These are phyloP conservation scores for Astreopora myriophthalma DNA, from an alignment of 64 coral and sea anemone genomes.

Conservation along the genomic window DNA sequence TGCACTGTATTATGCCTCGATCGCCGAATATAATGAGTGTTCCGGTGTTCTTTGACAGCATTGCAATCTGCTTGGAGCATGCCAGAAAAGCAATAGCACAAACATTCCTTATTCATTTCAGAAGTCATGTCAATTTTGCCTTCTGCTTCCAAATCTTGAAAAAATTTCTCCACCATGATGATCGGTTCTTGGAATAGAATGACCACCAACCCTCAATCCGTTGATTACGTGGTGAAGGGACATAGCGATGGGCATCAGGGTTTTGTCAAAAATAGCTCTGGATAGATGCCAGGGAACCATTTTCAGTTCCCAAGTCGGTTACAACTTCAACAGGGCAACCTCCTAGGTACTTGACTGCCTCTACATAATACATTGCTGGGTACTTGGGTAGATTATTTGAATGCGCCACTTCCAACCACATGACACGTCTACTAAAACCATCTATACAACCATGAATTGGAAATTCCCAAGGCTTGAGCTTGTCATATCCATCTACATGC, in stretches of 20 bases:
- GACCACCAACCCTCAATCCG: conserved; percentile 69
- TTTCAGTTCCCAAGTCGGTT: conserved; percentile 77
- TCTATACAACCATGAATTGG: conserved; percentile 65
- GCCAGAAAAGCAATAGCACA: conserved; percentile 67
- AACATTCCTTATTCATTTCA: conserved; percentile 52
- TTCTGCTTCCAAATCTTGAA: conserved; percentile 50
- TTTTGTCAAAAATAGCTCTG: conserved; percentile 48
- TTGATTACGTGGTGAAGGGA: conserved; percentile 73
- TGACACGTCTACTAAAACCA: conserved; percentile 52
- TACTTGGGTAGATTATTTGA: conserved; percentile 69
- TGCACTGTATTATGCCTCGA: conserved; percentile 63
- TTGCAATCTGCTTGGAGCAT: conserved; percentile 49
- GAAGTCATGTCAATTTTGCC: conserved; percentile 35
- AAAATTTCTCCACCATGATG: conserved; percentile 72
- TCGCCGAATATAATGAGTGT: conserved; percentile 61
- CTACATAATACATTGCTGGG: conserved; percentile 41
- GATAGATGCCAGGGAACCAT: conserved; percentile 38
- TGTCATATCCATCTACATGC: conserved; percentile 72
- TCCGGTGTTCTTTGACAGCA: conserved; percentile 62
- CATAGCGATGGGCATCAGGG: conserved; percentile 58
- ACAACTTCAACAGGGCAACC: conserved; percentile 69
- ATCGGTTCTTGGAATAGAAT: conserved; percentile 37
- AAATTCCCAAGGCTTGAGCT: conserved; percentile 66
- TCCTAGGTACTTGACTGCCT: conserved; percentile 38
- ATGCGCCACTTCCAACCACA: conserved; percentile 62